Conservation (phyloP, 2,113 vertebrate species). For the Rhinopomastus cyanomelas region DNA sequence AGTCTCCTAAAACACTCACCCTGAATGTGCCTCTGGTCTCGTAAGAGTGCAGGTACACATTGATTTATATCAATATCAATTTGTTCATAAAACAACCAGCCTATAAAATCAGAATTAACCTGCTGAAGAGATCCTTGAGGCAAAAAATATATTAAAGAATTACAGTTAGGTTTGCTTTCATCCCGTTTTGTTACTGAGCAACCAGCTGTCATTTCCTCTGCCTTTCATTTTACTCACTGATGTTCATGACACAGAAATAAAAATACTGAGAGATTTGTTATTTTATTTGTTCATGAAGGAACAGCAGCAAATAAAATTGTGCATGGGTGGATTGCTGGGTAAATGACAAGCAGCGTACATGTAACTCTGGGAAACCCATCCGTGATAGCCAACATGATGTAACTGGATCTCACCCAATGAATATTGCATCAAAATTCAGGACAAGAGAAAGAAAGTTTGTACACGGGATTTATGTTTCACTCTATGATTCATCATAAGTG, state of each 20-base stretch:
- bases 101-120: neutral
- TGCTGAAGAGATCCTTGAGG: neutral
- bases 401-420: slow-evolving; percentile 57
- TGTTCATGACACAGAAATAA: neutral
- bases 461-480: slow-evolving; percentile 68
- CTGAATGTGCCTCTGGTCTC: neutral
- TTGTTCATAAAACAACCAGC: neutral
- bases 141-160: neutral
- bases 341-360: neutral
- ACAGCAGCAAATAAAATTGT: neutral
- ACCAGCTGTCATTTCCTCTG: neutral
- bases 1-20: neutral
- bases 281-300: neutral
- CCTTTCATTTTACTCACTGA: neutral
- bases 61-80: neutral
- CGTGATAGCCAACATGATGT: slow-evolving; percentile 33
- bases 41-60: neutral
- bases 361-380: slow-evolving; percentile 1
- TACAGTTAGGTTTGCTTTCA: neutral
- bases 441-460: slow-evolving; percentile 63
- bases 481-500: slow-evolving; percentile 55
- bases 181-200: neutral
- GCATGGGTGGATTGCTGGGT: neutral
- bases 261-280: neutral
- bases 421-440: slow-evolving; percentile 61